These are phyloP conservation scores for Trichomycterus rosablanca DNA, from an alignment of 2,113 vertebrate species.

Conservation along the genomic window DNA sequence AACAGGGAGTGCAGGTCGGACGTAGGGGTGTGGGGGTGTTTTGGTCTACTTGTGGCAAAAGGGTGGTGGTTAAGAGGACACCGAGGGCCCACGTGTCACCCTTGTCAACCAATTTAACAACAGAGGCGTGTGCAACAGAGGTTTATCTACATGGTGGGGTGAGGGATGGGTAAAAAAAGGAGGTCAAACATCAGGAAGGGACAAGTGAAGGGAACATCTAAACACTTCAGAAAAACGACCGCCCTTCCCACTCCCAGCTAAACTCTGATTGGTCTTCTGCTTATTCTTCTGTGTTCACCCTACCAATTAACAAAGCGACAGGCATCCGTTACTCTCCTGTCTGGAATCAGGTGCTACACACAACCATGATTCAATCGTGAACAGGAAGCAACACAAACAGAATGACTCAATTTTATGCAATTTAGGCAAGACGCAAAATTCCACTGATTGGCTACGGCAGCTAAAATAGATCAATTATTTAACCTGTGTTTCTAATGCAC, in stretches of 20 bases:
- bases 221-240: conserved; percentile 61
- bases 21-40: conserved; percentile 26
- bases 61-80: conserved; percentile 69
- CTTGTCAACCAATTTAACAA: conserved; percentile 63
- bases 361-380: too few relatives aligned
- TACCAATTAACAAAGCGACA: too few relatives aligned
- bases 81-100: conserved; percentile 68
- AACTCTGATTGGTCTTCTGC: background rate
- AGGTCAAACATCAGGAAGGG: conserved; percentile 54
- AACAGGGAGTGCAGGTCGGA: conserved; percentile 10
- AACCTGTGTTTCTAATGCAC: too few relatives aligned
- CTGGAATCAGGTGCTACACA: too few relatives aligned
- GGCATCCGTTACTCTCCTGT: too few relatives aligned
- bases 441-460: too few relatives aligned
- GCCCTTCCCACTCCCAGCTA: conserved; percentile 43
- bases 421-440: too few relatives aligned
- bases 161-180: conserved; percentile 20
- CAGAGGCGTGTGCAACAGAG: conserved; percentile 43
- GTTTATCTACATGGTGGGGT: conserved; percentile 29
- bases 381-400: too few relatives aligned
- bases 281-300: too few relatives aligned
- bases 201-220: conserved; percentile 59
- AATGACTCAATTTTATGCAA: too few relatives aligned
- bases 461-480: too few relatives aligned
- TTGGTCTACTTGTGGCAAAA: conserved; percentile 5